Evolutionary conservation across 2,797 vertebrate species (phyloP).

Genomic region (Telmatherina bonti): DNA sequence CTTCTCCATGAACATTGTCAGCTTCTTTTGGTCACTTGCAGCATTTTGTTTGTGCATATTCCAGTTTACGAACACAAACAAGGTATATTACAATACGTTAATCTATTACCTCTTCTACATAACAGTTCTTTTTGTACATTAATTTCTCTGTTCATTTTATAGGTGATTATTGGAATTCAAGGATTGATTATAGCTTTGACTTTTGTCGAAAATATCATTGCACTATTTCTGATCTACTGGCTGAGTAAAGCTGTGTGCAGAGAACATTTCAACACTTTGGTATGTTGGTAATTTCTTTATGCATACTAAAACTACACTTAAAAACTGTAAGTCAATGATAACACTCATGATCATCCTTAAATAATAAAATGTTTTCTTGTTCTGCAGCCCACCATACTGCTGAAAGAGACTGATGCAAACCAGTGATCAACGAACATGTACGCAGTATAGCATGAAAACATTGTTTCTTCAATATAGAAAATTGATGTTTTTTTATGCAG

Average conservation of each 20-base stretch:
- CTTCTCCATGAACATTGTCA: constrained; percentile 78
- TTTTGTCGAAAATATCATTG: constrained; percentile 56
- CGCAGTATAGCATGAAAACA: neutral
- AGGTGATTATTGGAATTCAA: neutral
- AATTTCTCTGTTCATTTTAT: neutral
- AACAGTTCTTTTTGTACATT: neutral
- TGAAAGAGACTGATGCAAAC: constrained; percentile 67
- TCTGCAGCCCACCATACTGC: constrained; percentile 75
- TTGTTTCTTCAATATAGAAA: neutral
- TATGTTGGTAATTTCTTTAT: constrained; percentile 47
- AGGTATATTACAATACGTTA: constrained; percentile 10
- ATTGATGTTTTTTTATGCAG: neutral
- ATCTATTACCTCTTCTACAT: neutral
- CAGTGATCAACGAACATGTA: neutral
- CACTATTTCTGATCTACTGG: constrained; percentile 77
- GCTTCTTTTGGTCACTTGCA: constrained; percentile 70
- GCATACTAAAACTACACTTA: rapidly evolving
- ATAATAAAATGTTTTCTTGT: neutral
- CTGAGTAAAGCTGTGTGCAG: constrained; percentile 81
- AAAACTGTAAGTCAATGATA: neutral
- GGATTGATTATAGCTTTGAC: constrained; percentile 54
- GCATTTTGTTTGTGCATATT: neutral
- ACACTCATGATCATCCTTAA: neutral
- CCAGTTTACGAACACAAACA: rapidly evolving
- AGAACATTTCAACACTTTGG: constrained; percentile 81